A percentile compares a stretch with the other conserved stretches of the same genome.
These are phyloP conservation scores for Nannospalax galili DNA, from an alignment of 2,113 vertebrate genomes.

Conservation along the genomic window DNA sequence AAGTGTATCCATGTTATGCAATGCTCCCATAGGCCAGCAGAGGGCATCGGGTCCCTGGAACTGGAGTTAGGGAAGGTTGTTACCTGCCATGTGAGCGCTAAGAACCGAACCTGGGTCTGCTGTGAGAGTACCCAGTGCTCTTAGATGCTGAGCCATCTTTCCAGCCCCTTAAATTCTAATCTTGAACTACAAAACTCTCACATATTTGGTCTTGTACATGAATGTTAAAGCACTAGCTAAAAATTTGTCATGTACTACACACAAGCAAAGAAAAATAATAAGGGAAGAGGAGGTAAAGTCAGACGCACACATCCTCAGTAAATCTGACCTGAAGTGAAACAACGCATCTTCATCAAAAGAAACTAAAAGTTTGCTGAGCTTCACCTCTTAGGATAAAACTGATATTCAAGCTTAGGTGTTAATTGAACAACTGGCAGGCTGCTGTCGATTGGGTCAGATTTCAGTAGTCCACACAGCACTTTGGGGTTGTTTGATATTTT, in stretches of 20 bases:
- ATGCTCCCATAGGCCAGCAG: no score
- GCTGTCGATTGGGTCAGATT: not conserved
- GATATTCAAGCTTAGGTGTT: not conserved
- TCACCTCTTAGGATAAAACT: conserved; percentile 20
- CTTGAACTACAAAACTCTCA: not conserved
- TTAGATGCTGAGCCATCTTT: no score
- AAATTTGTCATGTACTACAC: not conserved
- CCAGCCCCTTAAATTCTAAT: no score
- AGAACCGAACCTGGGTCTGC: no score
- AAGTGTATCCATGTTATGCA: no score
- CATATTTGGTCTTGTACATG: not conserved
- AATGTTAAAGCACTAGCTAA: not conserved
- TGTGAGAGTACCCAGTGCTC: no score
- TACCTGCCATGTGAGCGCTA: no score
- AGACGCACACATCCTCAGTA: not conserved
- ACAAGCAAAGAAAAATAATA: conserved; percentile 3
- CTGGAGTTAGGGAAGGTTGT: no score
- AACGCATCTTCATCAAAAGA: not conserved
- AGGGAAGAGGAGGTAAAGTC: not conserved
- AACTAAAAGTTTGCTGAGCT: not conserved
- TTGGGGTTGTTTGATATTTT: not conserved
- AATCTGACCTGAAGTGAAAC: conserved; percentile 27
- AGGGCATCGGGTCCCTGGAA: no score
- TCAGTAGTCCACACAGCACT: not conserved
- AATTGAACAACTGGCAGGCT: conserved; percentile 13